phyloP scores from a whole-genome alignment of 2,888 invertebrate genomes.

The Eurytoma californica region DNA sequence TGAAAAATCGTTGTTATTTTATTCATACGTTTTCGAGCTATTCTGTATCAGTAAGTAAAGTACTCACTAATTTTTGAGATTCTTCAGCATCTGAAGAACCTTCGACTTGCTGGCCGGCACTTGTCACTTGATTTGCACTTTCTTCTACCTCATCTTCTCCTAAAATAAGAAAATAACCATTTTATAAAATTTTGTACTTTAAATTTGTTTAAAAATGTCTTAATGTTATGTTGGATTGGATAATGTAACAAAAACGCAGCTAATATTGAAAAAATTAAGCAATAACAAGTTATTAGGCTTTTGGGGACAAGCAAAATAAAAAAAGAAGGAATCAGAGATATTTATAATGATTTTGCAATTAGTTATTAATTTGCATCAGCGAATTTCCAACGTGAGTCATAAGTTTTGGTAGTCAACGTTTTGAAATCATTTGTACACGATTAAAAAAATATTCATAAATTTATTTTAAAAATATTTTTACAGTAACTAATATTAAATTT shows the following conservation, averaged over 20 bases:
- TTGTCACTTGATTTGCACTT: constrained; percentile 75
- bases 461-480: neutral
- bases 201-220: neutral
- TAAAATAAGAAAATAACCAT: constrained; percentile 36
- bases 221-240: neutral
- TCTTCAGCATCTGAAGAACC: constrained; percentile 87
- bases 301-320: constrained; percentile 9
- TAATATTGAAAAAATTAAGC: neutral
- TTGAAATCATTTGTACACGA: neutral
- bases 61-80: constrained; percentile 70
- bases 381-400: neutral
- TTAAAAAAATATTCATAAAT: neutral
- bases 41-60: constrained; percentile 27
- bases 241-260: neutral
- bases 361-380: constrained; percentile 20
- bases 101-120: constrained; percentile 78
- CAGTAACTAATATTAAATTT: neutral
- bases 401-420: neutral
- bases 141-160: constrained; percentile 80
- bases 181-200: neutral
- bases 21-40: neutral
- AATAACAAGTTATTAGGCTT: constrained; percentile 30
- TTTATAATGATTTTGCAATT: constrained; percentile 36
- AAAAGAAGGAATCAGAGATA: constrained; percentile 17
- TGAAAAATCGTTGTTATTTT: neutral